phyloP scores from a whole-genome alignment of 2,113 vertebrate species.

The Lipotes vexillifer region DNA sequence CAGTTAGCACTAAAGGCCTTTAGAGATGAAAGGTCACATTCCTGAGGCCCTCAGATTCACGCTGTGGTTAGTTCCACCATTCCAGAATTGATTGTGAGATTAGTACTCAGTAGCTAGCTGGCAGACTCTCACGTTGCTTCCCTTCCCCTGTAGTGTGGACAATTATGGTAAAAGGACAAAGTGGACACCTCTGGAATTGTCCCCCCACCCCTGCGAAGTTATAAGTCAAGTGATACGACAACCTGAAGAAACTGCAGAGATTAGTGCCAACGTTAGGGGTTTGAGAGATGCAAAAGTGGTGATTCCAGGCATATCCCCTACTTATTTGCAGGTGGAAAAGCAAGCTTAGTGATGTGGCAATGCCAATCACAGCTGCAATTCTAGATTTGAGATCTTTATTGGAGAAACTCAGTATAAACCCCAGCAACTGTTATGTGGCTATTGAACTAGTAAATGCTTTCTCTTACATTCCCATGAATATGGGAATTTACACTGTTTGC shows the following conservation, averaged over 20 bases:
- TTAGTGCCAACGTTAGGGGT: background rate
- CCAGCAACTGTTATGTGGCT: background rate
- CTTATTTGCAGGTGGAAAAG: background rate
- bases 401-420: background rate
- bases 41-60: background rate
- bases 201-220: background rate
- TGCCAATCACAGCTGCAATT: background rate
- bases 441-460: background rate
- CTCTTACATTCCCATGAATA: background rate
- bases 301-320: background rate
- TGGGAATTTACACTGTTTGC: background rate
- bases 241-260: background rate
- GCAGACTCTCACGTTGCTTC: background rate
- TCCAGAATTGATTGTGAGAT: background rate
- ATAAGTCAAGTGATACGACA: background rate
- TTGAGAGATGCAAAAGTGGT: background rate
- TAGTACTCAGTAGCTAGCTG: background rate
- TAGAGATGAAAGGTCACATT: background rate
- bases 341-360: background rate
- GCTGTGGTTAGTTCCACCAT: background rate
- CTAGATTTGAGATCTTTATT: background rate
- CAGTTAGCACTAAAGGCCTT: background rate
- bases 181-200: background rate
- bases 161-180: background rate
- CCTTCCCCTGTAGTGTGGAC: background rate